Conservation (phyloP, 2,888 invertebrate species). For the Acrobasis suavella region DNA sequence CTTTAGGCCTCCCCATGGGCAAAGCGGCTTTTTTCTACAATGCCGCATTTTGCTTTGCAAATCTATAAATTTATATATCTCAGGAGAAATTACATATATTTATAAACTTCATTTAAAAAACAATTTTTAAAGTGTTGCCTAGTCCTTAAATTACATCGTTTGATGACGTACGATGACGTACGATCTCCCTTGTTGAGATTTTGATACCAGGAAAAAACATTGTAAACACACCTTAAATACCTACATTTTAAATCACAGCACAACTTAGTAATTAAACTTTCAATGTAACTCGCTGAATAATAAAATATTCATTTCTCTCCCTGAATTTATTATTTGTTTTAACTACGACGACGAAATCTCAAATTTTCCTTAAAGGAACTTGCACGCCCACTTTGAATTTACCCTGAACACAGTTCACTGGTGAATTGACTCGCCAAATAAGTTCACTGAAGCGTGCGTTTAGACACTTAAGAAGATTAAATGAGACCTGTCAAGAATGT, state of each 20-base stretch:
- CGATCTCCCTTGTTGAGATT: too few species aligned
- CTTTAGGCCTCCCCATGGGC: too few species aligned
- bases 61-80: too few species aligned
- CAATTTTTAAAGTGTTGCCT: too few species aligned
- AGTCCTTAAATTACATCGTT: too few species aligned
- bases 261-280: conserved; percentile 2
- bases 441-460: conserved; percentile 53
- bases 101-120: too few species aligned
- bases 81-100: too few species aligned
- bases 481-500: conserved; percentile 60
- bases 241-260: neutral
- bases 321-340: conserved; percentile 18
- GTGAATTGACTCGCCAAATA: conserved; percentile 39
- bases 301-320: conserved; percentile 13
- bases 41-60: too few species aligned
- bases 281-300: neutral
- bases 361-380: conserved; percentile 29
- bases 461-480: conserved; percentile 62
- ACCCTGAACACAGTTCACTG: conserved; percentile 29
- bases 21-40: too few species aligned
- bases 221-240: neutral
- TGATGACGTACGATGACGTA: too few species aligned
- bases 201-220: too few species aligned
- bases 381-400: conserved; percentile 28
- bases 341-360: neutral